Evolutionary conservation across 2,113 vertebrate species (phyloP), one percentile per base, ranked within the genome.

Genomic region (Stomatorhinus ivindoensis): DNA sequence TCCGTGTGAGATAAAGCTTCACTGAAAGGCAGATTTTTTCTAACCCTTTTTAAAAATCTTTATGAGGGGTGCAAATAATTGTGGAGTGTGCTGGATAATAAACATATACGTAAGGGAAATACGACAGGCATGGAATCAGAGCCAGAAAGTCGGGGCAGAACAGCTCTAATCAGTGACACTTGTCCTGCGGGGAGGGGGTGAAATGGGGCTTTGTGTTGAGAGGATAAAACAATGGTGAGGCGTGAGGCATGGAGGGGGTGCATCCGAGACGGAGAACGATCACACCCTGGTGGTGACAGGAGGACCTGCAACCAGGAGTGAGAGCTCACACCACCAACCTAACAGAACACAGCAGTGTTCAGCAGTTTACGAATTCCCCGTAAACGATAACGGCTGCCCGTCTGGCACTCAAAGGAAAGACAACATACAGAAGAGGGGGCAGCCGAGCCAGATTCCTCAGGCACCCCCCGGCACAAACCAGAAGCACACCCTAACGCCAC

Each of bases 281-380:
- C 51, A 44, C 88, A 58, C 76, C 80, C 88, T 89, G 58, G 76
- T 84, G 88, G 88, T 31, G 11, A 85, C n/a, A 47, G 35, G 17
- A 61, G 42, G 88, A 47, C 83, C 88, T 39, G 7, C 24, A 27
- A 6, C 2, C 1, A 4, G 35, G 73, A 39, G 15, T 6, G 73
- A 39, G 35, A 19, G 10, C 58, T 27, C 65, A 31, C 65, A 31
- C 27, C 35, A 3, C 65, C 69, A 19, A 19, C 35, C 35, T 17
- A 19, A 4, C 69, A 17, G 35, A 76, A 8, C 73, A 42, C 4
- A 13, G 61, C 24, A 13, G 17, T 6, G 17, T 80, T 19, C 3
- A 0, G 39, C 27, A 39, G 39, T 42, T 80, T 80, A 80, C 42
- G 31, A 80, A 80, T 42, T 80, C 11, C 27, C 7, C 73, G 42